A percentile compares a stretch with the other conserved stretches of the same genome.
phyloP scores from a whole-genome alignment of 2,888 invertebrate genomes.

The Drosophila histrio region DNA sequence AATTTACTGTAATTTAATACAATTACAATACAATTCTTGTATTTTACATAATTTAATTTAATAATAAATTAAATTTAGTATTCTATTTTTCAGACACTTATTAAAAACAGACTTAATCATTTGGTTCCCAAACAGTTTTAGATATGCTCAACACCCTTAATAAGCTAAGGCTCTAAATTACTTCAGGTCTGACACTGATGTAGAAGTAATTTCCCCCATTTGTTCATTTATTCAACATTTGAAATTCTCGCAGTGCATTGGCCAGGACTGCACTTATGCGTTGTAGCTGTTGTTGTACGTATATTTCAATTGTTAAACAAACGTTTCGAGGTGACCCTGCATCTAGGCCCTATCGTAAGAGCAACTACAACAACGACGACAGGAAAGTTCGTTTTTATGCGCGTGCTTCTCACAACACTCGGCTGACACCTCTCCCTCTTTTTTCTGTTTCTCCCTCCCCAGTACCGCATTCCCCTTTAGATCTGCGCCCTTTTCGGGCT shows the following conservation, averaged over 20 bases:
- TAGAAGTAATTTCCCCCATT: too few species aligned
- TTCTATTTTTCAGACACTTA: too few species aligned
- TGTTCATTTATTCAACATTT: too few species aligned
- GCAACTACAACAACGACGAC: conserved; percentile 7
- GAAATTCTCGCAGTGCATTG: conserved; percentile 32
- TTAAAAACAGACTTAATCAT: too few species aligned
- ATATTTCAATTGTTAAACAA: conserved; percentile 75
- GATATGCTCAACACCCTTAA: too few species aligned
- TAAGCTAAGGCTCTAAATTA: too few species aligned
- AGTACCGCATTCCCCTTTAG: neutral
- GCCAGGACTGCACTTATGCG: conserved; percentile 41
- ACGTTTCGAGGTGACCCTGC: conserved; percentile 55
- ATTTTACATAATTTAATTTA: too few species aligned
- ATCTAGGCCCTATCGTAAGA: conserved; percentile 45
- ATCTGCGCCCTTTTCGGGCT: conserved; percentile 32
- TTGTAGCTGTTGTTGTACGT: conserved; percentile 36
- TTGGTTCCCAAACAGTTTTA: too few species aligned
- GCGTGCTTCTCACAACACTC: conserved; percentile 60
- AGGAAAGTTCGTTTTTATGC: conserved; percentile 41
- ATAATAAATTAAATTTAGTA: too few species aligned
- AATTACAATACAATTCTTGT: too few species aligned
- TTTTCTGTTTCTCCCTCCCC: neutral
- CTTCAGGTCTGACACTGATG: too few species aligned
- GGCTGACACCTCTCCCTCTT: conserved; percentile 44
- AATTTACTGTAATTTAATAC: too few species aligned